A percentile compares a stretch with the other conserved stretches of the same genome.
phyloP scores from a whole-genome alignment of 1,140 invertebrate genomes.

The Parapsyche elsis region DNA sequence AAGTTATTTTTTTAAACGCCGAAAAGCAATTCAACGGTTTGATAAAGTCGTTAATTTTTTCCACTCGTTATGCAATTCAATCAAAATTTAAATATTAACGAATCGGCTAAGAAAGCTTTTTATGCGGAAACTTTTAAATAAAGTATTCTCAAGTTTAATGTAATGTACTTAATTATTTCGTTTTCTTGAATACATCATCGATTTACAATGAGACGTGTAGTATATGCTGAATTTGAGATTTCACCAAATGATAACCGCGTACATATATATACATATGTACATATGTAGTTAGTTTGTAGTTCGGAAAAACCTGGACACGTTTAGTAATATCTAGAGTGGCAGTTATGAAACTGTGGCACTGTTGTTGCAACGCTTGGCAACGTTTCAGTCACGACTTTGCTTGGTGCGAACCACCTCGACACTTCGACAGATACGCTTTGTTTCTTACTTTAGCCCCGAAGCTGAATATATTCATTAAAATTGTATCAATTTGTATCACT shows the following conservation, averaged over 20 bases:
- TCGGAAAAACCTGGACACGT: conserved; percentile 24
- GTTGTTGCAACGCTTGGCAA: conserved; percentile 15
- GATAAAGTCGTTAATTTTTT: conserved; percentile 6
- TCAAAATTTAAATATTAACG: too few relatives aligned
- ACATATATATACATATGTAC: too few relatives aligned
- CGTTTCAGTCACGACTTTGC: conserved; percentile 26
- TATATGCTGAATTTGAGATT: too few relatives aligned
- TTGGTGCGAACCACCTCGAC: conserved; percentile 5
- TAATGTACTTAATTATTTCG: too few relatives aligned
- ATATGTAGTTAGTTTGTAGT: background rate
- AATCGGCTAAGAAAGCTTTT: too few relatives aligned
- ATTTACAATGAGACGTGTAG: too few relatives aligned
- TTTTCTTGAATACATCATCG: background rate
- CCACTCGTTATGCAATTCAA: too few relatives aligned
- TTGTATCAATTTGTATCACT: background rate
- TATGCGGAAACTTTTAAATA: too few relatives aligned
- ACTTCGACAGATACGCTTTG: background rate
- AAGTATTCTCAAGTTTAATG: too few relatives aligned
- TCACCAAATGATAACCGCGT: too few relatives aligned
- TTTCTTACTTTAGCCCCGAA: background rate
- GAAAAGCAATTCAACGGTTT: background rate
- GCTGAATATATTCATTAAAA: conserved; percentile 15
- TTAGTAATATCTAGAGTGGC: conserved; percentile 17
- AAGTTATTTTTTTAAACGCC: conserved; percentile 6
- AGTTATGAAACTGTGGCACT: conserved; percentile 28